Evolutionary conservation across 2,888 invertebrate genomes (phyloP).

Genomic region (Clivina fossor): DNA sequence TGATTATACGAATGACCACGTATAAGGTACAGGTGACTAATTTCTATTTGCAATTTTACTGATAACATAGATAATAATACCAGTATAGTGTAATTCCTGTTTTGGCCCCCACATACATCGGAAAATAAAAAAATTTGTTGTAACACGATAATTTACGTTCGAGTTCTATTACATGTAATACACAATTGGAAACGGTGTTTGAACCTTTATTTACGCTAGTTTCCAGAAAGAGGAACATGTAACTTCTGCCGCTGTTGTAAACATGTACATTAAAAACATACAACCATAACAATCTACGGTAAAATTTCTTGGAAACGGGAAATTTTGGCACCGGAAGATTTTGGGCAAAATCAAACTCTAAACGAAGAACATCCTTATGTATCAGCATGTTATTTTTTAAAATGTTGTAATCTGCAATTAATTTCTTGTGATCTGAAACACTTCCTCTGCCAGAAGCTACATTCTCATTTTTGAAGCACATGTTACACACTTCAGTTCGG

Average conservation of each 20-base stretch:
- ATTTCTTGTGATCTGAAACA: background rate
- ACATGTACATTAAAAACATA: constrained; percentile 36
- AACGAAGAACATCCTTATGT: background rate
- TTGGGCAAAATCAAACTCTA: constrained; percentile 23
- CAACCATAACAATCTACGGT: constrained; percentile 36
- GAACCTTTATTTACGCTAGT: constrained; percentile 36
- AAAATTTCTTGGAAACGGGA: constrained; percentile 37
- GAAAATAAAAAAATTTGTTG: constrained; percentile 37
- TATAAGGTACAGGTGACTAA: constrained; percentile 36
- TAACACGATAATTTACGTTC: constrained; percentile 25
- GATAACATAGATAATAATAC: constrained; percentile 32
- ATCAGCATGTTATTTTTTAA: background rate
- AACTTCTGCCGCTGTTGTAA: constrained; percentile 25
- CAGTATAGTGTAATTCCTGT: constrained; percentile 34
- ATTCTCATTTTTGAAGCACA: background rate
- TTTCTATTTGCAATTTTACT: constrained; percentile 19
- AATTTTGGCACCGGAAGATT: constrained; percentile 38
- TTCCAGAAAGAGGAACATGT: constrained; percentile 38
- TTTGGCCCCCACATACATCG: constrained; percentile 34
- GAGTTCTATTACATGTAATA: constrained; percentile 26
- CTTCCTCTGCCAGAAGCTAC: background rate
- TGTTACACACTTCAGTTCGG: background rate
- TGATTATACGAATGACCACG: constrained; percentile 37
- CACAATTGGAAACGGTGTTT: constrained; percentile 37
- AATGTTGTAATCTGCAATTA: background rate